phyloP scores from a whole-genome alignment of 2,113 vertebrate genomes.

The Xenopus tropicalis region DNA sequence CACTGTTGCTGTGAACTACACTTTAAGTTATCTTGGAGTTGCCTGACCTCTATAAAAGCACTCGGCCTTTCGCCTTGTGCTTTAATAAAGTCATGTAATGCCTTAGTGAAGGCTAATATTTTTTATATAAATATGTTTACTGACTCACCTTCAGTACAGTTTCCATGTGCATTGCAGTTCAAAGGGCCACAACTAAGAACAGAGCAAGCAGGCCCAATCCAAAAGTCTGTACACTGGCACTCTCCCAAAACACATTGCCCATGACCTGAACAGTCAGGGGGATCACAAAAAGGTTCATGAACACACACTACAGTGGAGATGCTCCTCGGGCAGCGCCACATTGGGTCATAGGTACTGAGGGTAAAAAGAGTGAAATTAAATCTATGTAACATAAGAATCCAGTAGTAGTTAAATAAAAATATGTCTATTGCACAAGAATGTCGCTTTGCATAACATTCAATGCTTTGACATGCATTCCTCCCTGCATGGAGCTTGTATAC shows the following conservation, averaged over 20 bases:
- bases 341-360: conserved; percentile 56
- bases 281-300: conserved; percentile 72
- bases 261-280: conserved; percentile 69
- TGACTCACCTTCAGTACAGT: conserved; percentile 71
- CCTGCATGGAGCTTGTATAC: no score
- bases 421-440: no score
- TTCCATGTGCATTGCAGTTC: conserved; percentile 70
- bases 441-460: no score
- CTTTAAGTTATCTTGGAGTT: no score
- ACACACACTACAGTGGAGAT: conserved; percentile 86
- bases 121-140: neutral
- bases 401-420: no score
- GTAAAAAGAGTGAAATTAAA: neutral
- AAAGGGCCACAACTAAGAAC: conserved; percentile 65
- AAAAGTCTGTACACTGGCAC: conserved; percentile 71
- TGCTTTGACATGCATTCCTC: no score
- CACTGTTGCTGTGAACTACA: no score
- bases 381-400: neutral
- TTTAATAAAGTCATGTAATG: no score
- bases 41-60: no score
- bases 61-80: no score
- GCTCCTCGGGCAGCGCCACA: conserved; percentile 81
- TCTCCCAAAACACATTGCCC: conserved; percentile 71
- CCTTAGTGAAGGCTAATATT: neutral
- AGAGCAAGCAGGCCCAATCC: conserved; percentile 65